A percentile compares a stretch with the other conserved stretches of the same genome.
These are phyloP conservation scores for Triplophysa bombifrons DNA, from an alignment of 2,797 vertebrate genomes.

Conservation along the genomic window DNA sequence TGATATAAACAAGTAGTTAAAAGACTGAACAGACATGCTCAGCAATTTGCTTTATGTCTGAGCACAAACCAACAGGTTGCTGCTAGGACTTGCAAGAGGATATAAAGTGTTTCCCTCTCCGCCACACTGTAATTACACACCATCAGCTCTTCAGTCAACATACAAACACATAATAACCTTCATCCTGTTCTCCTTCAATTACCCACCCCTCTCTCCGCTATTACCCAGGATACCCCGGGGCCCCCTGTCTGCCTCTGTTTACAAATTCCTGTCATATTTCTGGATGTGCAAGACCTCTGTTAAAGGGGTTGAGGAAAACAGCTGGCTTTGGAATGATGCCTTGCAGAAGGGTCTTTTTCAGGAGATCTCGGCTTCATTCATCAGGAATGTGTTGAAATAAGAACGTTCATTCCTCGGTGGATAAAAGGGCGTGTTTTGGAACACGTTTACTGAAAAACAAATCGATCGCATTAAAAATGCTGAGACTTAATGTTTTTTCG, in stretches of 20 bases:
- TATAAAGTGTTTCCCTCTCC: constrained; percentile 37
- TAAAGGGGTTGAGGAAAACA: constrained; percentile 63
- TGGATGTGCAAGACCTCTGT: constrained; percentile 54
- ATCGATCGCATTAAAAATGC: background rate
- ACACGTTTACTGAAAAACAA: background rate
- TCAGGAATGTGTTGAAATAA: constrained; percentile 55
- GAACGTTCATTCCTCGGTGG: background rate
- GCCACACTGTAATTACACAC: constrained; percentile 67
- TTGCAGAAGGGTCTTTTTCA: constrained; percentile 50
- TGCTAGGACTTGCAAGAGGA: constrained; percentile 39
- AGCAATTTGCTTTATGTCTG: constrained; percentile 14
- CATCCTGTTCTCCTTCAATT: constrained; percentile 70
- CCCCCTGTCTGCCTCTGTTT: constrained; percentile 68
- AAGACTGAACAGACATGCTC: constrained; percentile 9
- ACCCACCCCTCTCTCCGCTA: constrained; percentile 58
- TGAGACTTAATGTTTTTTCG: background rate
- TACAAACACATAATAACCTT: constrained; percentile 75
- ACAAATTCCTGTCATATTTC: constrained; percentile 74
- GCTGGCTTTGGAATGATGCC: constrained; percentile 51
- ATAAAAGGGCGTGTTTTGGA: background rate
- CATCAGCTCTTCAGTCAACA: constrained; percentile 59
- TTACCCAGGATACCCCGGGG: constrained; percentile 69
- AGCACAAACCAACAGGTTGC: constrained; percentile 14
- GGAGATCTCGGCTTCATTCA: constrained; percentile 36
- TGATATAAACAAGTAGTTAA: constrained; percentile 16